Conservation (phyloP, 64 coral and sea anemone genomes). For the Montipora efflorescens region DNA sequence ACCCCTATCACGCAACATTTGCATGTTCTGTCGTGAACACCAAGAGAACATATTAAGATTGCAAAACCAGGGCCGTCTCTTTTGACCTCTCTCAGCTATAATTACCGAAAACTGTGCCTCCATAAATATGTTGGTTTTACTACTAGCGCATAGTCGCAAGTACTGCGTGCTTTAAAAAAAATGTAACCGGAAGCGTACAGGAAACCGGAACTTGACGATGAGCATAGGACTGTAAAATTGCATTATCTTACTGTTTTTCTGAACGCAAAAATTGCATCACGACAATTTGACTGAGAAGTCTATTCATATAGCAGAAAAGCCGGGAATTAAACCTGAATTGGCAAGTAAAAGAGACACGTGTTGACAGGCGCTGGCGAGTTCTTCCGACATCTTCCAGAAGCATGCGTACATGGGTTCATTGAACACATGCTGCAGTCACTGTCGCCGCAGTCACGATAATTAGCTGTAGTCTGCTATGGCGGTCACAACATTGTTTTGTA, state of each 20-base stretch:
- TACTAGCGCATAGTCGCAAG: too few species aligned
- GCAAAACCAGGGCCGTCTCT: too few species aligned
- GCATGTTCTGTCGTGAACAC: too few species aligned
- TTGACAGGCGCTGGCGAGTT: background rate
- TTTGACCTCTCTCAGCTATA: too few species aligned
- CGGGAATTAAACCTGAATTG: background rate
- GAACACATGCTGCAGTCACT: background rate
- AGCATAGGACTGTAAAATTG: background rate
- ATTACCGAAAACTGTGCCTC: too few species aligned
- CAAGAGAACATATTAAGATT: too few species aligned
- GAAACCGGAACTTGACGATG: background rate
- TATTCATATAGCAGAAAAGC: background rate
- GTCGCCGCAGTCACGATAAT: background rate
- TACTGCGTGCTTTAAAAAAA: too few species aligned
- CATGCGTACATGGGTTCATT: background rate
- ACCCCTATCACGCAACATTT: too few species aligned
- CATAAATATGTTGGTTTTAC: too few species aligned
- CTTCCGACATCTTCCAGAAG: background rate
- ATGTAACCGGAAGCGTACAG: background rate
- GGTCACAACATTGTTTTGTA: slow-evolving; percentile 2
- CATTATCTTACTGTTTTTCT: background rate
- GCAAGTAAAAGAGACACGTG: background rate
- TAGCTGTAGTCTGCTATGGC: background rate
- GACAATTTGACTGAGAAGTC: background rate
- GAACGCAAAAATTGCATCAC: background rate